Evolutionary conservation across 1,140 invertebrate species (phyloP).

Genomic region (Eufriesea mexicana): DNA sequence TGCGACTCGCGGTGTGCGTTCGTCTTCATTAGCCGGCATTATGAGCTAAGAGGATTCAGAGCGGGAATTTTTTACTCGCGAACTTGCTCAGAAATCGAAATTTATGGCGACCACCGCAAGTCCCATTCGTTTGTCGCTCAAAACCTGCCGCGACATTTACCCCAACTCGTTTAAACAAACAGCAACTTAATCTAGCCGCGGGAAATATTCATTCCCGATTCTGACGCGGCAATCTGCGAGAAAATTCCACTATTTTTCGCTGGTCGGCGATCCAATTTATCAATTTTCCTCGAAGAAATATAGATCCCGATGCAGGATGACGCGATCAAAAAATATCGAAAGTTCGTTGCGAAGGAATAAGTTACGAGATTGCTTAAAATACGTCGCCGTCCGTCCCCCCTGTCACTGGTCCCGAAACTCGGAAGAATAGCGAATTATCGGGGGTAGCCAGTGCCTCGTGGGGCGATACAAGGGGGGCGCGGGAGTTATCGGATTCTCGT

Average conservation of each 20-base stretch:
- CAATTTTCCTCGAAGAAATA: too few species aligned
- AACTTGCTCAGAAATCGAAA: slow-evolving; percentile 46
- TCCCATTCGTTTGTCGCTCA: not conserved
- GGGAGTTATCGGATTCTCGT: slow-evolving; percentile 30
- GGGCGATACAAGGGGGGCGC: not conserved
- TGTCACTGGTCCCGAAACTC: not conserved
- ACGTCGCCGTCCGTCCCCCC: too few species aligned
- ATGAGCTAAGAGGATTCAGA: slow-evolving; percentile 41
- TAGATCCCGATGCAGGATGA: too few species aligned
- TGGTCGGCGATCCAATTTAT: too few species aligned
- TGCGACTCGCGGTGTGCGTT: slow-evolving; percentile 9
- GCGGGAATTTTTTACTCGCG: slow-evolving; percentile 18
- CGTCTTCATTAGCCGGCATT: slow-evolving; percentile 40
- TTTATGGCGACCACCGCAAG: slow-evolving; percentile 27
- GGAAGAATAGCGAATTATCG: not conserved
- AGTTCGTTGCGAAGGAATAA: too few species aligned
- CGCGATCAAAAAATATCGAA: too few species aligned
- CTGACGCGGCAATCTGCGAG: too few species aligned
- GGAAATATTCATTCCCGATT: too few species aligned
- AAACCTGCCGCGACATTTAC: too few species aligned
- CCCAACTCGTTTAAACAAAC: not conserved
- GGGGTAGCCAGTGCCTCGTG: not conserved
- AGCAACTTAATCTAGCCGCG: not conserved
- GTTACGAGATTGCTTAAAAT: too few species aligned
- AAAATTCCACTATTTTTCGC: too few species aligned